Evolutionary conservation across 1,140 invertebrate genomes (phyloP).

Genomic region (Hesperophylax magnus): DNA sequence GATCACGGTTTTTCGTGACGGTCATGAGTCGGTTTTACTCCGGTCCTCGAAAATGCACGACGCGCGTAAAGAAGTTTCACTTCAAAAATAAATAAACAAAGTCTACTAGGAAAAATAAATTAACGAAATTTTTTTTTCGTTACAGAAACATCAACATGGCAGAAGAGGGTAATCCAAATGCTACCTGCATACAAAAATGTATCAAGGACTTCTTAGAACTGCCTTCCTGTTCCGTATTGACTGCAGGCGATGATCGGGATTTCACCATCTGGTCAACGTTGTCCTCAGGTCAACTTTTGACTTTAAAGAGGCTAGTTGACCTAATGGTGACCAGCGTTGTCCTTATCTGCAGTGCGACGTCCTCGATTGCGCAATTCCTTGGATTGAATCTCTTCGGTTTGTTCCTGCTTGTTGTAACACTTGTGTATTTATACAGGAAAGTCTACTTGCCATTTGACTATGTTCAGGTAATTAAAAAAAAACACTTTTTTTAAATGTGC

Average conservation of each 20-base stretch:
- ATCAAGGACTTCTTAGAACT: neutral
- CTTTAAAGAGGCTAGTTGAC: neutral
- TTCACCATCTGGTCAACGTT: too few species aligned
- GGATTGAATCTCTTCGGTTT: neutral
- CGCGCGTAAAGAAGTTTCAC: too few species aligned
- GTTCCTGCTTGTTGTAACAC: neutral
- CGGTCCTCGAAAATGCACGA: too few species aligned
- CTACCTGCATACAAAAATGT: neutral
- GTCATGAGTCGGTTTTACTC: too few species aligned
- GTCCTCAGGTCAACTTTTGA: neutral
- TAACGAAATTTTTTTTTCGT: too few species aligned
- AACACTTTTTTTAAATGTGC: too few species aligned
- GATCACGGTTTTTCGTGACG: too few species aligned
- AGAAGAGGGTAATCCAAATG: neutral
- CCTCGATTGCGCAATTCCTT: neutral
- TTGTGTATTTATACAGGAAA: conserved; percentile 16
- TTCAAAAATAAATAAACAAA: too few species aligned
- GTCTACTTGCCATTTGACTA: conserved; percentile 30
- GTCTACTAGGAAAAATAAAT: too few species aligned
- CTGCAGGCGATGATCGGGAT: too few species aligned
- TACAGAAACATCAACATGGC: too few species aligned
- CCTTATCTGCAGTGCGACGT: too few species aligned
- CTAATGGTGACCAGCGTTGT: neutral
- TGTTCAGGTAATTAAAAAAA: conserved; percentile 35
- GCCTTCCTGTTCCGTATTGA: neutral